Base-by-base conservation (phyloP, 2,888 invertebrate genomes). In the Fragum whitleyi region DNA sequence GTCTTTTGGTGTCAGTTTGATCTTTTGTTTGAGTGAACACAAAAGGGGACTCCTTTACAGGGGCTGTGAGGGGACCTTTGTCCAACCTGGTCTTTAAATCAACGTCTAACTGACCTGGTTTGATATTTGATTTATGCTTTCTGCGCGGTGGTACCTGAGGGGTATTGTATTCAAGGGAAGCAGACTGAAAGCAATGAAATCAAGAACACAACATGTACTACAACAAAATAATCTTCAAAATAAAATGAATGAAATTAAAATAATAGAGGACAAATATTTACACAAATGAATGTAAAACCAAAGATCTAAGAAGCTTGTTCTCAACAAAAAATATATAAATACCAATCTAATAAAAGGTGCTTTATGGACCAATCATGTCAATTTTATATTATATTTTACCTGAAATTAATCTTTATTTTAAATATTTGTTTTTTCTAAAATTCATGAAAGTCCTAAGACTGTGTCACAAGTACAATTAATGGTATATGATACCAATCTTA, bases 161-260 rank as follows among this genome's bases (percentile, higher is more conserved):
- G 67, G 76, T 68, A 69, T 85, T 74, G 77, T 74, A 83, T 71
- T 86, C 80, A 69, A 87, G 86, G 73, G 86, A 81, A 29, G 82
- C 67, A 16, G 85, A 86, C 88, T 88, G 89, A 86, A 88, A 86
- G 87, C 84, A 87, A 74, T 57, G 83, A 87, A 77, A 81, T 82
- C 84, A 86, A 75, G 88, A 87, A 83, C 74, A 80, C 61, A 68
- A 70, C 67, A 72, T 47, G 26, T 51, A 55, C 67, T 29, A 67
- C 47, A 47, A 47, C 47, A 47, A 47, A 47, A 47, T 42, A 68
- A 26, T 42, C 29, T 39, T 26, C 5, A 68, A 47, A 19, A 9
- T 47, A 47, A 62, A 62, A 1, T 23, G 2, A 26, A 9, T 21
- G 7, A 23, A 57, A 51, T 57, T 3, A 5, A 57, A 23, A 57